These are phyloP conservation scores for Strigops habroptila DNA, from an alignment of 2,113 vertebrate genomes.

Conservation along the genomic window DNA sequence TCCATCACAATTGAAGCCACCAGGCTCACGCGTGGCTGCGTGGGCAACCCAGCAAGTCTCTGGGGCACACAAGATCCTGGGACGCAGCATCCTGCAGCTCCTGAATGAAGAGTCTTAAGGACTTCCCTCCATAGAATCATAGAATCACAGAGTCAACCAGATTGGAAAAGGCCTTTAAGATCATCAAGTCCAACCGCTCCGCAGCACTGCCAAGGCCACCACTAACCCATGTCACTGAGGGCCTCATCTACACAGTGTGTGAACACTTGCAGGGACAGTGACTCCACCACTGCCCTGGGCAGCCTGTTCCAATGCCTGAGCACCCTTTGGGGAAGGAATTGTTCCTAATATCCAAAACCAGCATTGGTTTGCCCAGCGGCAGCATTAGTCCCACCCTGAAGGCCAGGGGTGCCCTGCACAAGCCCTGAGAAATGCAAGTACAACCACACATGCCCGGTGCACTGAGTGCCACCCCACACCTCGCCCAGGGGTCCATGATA, in stretches of 20 bases:
- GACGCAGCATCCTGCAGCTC: background rate
- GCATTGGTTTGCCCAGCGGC: background rate
- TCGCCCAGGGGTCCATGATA: too few species aligned
- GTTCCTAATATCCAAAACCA: background rate
- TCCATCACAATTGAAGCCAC: background rate
- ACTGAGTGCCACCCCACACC: rapidly evolving
- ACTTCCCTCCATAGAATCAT: background rate
- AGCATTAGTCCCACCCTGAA: background rate
- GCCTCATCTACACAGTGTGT: background rate
- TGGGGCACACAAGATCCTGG: rapidly evolving
- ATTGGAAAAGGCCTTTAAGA: background rate
- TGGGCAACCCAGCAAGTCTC: background rate
- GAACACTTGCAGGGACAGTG: background rate
- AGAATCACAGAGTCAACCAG: background rate
- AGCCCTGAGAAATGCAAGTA: background rate
- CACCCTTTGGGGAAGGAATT: background rate
- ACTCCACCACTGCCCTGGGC: background rate
- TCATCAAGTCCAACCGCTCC: background rate
- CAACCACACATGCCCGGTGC: background rate
- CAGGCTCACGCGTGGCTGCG: rapidly evolving
- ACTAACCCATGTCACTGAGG: background rate
- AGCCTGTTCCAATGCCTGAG: background rate
- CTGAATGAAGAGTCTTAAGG: background rate
- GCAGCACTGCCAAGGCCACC: background rate
- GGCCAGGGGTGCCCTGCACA: background rate